phyloP scores from a whole-genome alignment of 2,797 vertebrate species.

The Spinus olivaceus region DNA sequence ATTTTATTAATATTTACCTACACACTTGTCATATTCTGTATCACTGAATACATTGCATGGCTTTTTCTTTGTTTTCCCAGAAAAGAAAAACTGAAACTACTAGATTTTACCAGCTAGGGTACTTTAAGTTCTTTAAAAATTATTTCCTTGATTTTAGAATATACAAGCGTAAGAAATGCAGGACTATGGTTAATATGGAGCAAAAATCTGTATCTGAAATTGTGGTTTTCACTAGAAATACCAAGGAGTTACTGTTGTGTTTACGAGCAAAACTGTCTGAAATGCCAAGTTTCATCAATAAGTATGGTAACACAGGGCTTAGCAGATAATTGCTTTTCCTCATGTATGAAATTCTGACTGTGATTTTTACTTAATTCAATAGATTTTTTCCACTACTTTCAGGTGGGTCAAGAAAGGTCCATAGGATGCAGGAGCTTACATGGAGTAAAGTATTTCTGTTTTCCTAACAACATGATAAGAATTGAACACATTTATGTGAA shows the following conservation, averaged over 20 bases:
- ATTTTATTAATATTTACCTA: constrained; percentile 27
- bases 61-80: neutral
- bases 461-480: neutral
- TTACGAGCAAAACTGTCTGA: neutral
- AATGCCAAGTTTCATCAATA: neutral
- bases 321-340: neutral
- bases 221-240: neutral
- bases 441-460: neutral
- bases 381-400: neutral
- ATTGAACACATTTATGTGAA: neutral
- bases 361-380: neutral
- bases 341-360: neutral
- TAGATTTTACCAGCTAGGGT: neutral
- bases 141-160: neutral
- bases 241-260: neutral
- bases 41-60: neutral
- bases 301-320: neutral
- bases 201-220: neutral
- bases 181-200: neutral
- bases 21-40: neutral
- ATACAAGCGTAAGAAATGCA: neutral
- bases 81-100: neutral
- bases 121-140: neutral
- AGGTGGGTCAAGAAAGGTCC: neutral
- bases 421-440: neutral